Evolutionary conservation across 1,140 invertebrate species (phyloP), one percentile per base, ranked within the genome.

Genomic region (Episyrphus balteatus): DNA sequence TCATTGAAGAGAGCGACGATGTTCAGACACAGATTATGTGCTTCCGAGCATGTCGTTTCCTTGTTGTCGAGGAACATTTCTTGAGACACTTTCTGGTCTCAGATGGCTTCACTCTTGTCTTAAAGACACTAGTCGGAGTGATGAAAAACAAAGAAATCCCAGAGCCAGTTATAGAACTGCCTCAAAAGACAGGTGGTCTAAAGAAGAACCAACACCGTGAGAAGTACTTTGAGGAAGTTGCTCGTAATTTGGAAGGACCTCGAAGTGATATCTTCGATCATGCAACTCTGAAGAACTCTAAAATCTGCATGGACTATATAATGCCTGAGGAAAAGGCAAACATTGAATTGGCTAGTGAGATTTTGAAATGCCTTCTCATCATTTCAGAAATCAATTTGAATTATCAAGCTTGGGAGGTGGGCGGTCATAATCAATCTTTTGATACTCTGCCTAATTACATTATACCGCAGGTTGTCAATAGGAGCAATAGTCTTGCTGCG

Each of bases 221-320:
- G 47, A 64, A 66, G 18, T 66, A 66, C 33, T 66, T 66, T n/a
- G 58, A 66, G 46, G 63, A 66, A 30, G 63, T 66, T 13, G 63
- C 63, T 5, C 56, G 63, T 0, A 66, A 64, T 45, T 44, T 66
- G 43, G 63, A 66, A 49, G 62, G 61, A 3, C 59, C 62, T 10
- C 55, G 63, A 3, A 67, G 61, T 43, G 61, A 65, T 31, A 65
- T 63, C 10, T 68, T 65, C 18, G 65, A 68, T 43, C 53, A 57
- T 13, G 61, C 65, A 39, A 58, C 63, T 49, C 44, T 67, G 1
- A 65, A 65, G 41, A 62, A 67, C 43, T 51, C 55, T 0, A 51
- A 58, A 17, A 58, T 31, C 52, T 50, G 45, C 0, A 50, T 44
- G 40, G 57, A 54, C 19, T 68, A 61, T 46, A 41, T 47, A 0